Conservation (phyloP, 2,888 invertebrate genomes). For the Drosophila infuscata region DNA sequence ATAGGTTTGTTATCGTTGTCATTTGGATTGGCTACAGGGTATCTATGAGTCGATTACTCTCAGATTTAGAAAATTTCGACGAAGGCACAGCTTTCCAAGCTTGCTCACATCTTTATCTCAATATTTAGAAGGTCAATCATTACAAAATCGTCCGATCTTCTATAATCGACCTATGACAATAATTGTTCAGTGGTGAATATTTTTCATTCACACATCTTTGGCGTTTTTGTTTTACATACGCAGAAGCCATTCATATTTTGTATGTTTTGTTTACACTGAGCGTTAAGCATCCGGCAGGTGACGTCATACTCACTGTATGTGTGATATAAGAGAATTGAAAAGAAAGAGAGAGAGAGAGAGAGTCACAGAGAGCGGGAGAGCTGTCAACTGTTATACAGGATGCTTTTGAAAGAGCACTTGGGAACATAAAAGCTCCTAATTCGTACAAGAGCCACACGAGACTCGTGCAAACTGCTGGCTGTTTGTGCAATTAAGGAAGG, state of each 20-base stretch:
- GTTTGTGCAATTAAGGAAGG: constrained; percentile 72
- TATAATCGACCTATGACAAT: not conserved
- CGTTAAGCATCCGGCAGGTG: constrained; percentile 49
- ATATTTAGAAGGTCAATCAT: not conserved
- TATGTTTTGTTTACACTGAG: constrained; percentile 74
- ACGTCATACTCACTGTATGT: constrained; percentile 49
- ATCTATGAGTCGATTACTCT: not conserved
- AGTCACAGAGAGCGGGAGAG: constrained; percentile 1
- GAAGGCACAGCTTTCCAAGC: not conserved
- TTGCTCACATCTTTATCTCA: not conserved
- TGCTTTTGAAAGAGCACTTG: constrained; percentile 30
- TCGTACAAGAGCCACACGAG: constrained; percentile 14
- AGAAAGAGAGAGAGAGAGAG: constrained; percentile 12
- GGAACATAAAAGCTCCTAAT: constrained; percentile 12
- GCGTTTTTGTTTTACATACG: constrained; percentile 29
- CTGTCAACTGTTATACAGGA: constrained; percentile 47
- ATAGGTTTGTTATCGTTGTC: not conserved
- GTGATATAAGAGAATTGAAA: constrained; percentile 44
- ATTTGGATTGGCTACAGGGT: not conserved
- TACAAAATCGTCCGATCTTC: not conserved
- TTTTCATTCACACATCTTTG: constrained; percentile 60
- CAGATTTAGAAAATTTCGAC: not conserved
- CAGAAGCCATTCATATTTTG: constrained; percentile 50
- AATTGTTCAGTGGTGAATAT: constrained; percentile 6
- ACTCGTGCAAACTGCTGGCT: constrained; percentile 19